Evolutionary conservation across 2,113 vertebrate species (phyloP).

Genomic region (Rana temporaria): DNA sequence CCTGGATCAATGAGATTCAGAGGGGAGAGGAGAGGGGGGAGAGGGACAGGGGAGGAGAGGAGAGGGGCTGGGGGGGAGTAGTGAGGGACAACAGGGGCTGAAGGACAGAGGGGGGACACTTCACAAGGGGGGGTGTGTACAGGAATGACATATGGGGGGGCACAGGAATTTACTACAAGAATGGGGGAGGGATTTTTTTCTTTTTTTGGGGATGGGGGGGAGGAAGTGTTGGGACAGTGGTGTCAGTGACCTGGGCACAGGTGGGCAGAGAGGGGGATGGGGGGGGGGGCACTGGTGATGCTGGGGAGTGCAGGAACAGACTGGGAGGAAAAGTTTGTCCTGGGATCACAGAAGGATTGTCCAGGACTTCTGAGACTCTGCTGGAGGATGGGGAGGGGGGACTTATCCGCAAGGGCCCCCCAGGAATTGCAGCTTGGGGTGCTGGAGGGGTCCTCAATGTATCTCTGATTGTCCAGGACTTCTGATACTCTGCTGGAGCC

Average conservation of each 20-base stretch:
- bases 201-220: conserved; percentile 63
- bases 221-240: conserved; percentile 27
- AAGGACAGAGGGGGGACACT: conserved; percentile 56
- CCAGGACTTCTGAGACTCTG: too few species aligned
- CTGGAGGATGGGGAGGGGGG: too few species aligned
- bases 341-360: not conserved
- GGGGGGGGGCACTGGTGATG: not conserved
- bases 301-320: not conserved
- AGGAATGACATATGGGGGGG: conserved; percentile 63
- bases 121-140: conserved; percentile 63
- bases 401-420: too few species aligned
- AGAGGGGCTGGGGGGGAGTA: conserved; percentile 79
- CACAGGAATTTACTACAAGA: not conserved
- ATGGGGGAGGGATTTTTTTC: too few species aligned
- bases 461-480: too few species aligned
- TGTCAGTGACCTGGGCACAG: not conserved
- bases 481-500: too few species aligned
- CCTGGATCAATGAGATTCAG: conserved; percentile 99
- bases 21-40: conserved; percentile 82
- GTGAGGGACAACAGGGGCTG: conserved; percentile 80
- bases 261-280: not conserved
- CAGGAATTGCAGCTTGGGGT: too few species aligned
- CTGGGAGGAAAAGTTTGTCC: conserved; percentile 32
- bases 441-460: too few species aligned
- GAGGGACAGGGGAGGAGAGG: conserved; percentile 67